Base-by-base conservation (phyloP, 1,140 invertebrate genomes). In the Zaprionus inermis region DNA sequence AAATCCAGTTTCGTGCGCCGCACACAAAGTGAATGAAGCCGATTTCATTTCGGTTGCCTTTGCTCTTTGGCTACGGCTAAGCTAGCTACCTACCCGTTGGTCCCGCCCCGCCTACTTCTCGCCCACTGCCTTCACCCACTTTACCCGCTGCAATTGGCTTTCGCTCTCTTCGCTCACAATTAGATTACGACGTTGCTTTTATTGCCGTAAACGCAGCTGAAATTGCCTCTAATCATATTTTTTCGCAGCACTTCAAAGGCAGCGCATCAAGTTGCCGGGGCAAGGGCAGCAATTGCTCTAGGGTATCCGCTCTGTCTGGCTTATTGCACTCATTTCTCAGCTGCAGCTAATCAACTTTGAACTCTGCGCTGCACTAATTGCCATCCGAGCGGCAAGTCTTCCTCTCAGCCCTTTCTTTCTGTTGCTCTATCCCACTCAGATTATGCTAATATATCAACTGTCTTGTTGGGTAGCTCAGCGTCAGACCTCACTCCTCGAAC, bases 11-110 rank as follows among this genome's bases (percentile, higher is more conserved):
- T 55, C 38, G 20, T 55, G 63, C 59, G 61, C 5, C 64, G 36
- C 30, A 67, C 46, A 72, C 63, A 72, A 68, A 73, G 56, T 69
- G 65, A 73, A 69, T 73, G 65, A 69, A 68, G 52, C 44, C 32
- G 70, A 60, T 72, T 73, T 60, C 16, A 60, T 73, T 67, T 69
- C 18, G 38, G 28, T 16, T n/a, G 34, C 22, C 64, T 66, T 52
- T 34, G 12, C n/a, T 22, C 16, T 36, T 66, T 52, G 36, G n/a
- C 51, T 70, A 16, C 34, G 6, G 38, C 38, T 41, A n/a, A 41
- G 38, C 38, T 41, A 41, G n/a, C 38, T 16, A n/a, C 38, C n/a
- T 44, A 28, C 6, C 59, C 22, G 41, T 14, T 24, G 41, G 16
- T 30, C 38, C 30, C 6, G 10, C 57, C 10, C 22, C 46, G 20